Percentiles rank a stretch among this genome's conserved stretches.
These are phyloP conservation scores for Chaetogeoica ovagalla DNA, from an alignment of 2,888 invertebrate genomes.

Conservation along the genomic window DNA sequence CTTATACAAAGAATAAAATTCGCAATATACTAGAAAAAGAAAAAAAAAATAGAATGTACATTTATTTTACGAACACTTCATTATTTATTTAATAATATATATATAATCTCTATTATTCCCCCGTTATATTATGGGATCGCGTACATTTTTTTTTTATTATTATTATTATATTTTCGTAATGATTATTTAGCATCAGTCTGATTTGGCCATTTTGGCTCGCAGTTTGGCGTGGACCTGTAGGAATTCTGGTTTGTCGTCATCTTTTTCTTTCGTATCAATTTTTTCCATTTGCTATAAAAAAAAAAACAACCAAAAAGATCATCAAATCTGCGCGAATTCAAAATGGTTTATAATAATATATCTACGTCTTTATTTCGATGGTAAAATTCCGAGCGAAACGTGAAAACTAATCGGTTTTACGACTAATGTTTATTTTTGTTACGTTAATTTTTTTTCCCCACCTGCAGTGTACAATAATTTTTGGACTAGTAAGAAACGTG, in stretches of 20 bases:
- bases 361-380: too few relatives aligned
- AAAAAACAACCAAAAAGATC: background rate
- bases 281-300: slow-evolving; percentile 57
- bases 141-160: background rate
- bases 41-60: slow-evolving; percentile 52
- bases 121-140: slow-evolving; percentile 14
- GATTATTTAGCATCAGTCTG: slow-evolving; percentile 42
- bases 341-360: too few relatives aligned
- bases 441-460: too few relatives aligned
- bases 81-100: slow-evolving; percentile 29
- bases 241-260: slow-evolving; percentile 62
- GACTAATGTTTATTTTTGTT: too few relatives aligned
- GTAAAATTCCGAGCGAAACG: too few relatives aligned
- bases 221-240: slow-evolving; percentile 69
- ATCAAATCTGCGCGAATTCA: too few relatives aligned
- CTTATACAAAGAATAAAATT: slow-evolving; percentile 37
- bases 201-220: slow-evolving; percentile 60
- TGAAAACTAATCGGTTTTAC: too few relatives aligned
- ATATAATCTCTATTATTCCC: slow-evolving; percentile 19
- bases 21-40: slow-evolving; percentile 40
- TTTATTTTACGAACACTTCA: slow-evolving; percentile 37
- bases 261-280: slow-evolving; percentile 56
- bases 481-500: too few relatives aligned
- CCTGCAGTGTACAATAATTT: too few relatives aligned
- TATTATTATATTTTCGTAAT: slow-evolving; percentile 30